phyloP scores from a whole-genome alignment of 2,113 vertebrate species.

The Smithornis capensis region DNA sequence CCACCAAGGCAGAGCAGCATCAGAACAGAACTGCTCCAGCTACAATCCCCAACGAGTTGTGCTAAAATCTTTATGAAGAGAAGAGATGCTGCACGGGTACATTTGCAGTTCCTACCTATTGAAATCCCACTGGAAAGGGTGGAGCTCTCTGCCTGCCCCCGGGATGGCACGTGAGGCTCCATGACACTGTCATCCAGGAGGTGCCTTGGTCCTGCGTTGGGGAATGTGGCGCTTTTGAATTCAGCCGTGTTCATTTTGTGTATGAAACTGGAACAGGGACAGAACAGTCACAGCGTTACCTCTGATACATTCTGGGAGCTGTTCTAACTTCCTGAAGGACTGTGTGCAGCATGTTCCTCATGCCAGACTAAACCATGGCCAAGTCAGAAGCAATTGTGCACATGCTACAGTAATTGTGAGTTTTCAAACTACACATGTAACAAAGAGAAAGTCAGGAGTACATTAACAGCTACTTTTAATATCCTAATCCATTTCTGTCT shows the following conservation, averaged over 20 bases:
- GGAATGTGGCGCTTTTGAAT: conserved; percentile 97
- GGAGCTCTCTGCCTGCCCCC: conserved; percentile 93
- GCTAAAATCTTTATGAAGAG: background rate
- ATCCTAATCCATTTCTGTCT: background rate
- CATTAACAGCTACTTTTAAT: background rate
- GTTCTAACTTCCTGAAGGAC: background rate
- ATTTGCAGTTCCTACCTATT: conserved; percentile 81
- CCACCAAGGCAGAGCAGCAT: background rate
- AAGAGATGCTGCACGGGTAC: accelerated
- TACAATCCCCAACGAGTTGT: accelerated
- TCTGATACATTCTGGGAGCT: background rate
- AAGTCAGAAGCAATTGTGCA: background rate
- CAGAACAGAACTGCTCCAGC: background rate
- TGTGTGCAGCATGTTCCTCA: accelerated
- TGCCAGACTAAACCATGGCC: background rate
- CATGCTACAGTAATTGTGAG: accelerated
- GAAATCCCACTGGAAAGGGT: conserved; percentile 97
- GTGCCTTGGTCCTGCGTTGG: conserved; percentile 93
- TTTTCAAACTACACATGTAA: background rate
- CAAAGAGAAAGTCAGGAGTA: background rate
- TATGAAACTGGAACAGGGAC: conserved; percentile 82
- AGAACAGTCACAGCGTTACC: background rate
- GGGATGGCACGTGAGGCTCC: conserved; percentile 90
- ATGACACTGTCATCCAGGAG: conserved; percentile 96
- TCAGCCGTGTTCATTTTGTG: conserved; percentile 97